Evolutionary conservation across 64 coral and sea anemone species (phyloP), one percentile per base, ranked within the genome.

Genomic region (Montipora sp.): DNA sequence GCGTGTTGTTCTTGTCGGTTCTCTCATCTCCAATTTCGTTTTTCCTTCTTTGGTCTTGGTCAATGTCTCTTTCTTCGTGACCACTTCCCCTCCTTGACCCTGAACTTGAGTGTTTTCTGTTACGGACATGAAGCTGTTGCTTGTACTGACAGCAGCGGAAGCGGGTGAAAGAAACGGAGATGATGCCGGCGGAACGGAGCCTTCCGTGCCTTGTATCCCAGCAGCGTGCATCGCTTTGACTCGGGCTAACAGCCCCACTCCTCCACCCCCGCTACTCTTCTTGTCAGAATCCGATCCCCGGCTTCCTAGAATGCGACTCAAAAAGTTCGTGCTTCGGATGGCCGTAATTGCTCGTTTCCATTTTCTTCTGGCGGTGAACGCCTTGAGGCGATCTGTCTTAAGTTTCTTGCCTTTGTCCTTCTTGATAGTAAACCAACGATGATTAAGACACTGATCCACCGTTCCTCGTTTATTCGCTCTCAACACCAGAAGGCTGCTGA

Each of bases 311-410:
- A 89, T 89, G 23, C 94, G 91, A 74, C 95, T 99, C 45, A 99
- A 70, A 80, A 99, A 99, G 79, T 99, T 99, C 47, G 98, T 96
- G 66, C 98, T 99, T 27, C 98, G 92, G 47, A 99, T 96, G 7
- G 98, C 98, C 5, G 98, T 96, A 15, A 99, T 90, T 2, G 98
- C 98, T 57, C 96, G 93, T 84, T 96, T 99, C 98, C 98, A 99
- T 90, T 99, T 99, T 16, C 98, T 83, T 73, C 94, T 71, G 10
- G 98, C 98, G 5, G 94, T 96, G 84, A 99, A 99, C 20, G 98
- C 94, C 65, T 99, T 99, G 1, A 99, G 85, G 10, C 98, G 75
- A 16, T 99, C 89, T n/a, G 98, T 99, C 51, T 96, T 96, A 5
- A 99, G 79, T 82, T 86, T 94, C 49, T 98, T 98, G 8, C 96